phyloP scores from a whole-genome alignment of 2,888 invertebrate genomes.

The Amphipyra berbera region DNA sequence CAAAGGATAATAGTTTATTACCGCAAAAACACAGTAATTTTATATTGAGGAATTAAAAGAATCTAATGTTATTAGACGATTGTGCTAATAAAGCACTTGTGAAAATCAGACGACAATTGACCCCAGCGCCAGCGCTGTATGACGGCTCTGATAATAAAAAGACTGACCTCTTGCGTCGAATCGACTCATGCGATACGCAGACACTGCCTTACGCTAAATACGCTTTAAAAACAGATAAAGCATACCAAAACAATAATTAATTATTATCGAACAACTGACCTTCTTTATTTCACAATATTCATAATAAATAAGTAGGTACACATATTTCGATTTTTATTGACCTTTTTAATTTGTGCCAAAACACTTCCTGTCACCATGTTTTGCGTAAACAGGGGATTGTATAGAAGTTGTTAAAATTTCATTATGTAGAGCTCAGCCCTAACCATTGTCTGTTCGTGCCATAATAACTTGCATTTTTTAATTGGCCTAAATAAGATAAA shows the following conservation, averaged over 20 bases:
- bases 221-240: constrained; percentile 27
- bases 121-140: constrained; percentile 63
- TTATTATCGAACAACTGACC: constrained; percentile 20
- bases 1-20: too few relatives aligned
- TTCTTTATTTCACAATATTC: not conserved
- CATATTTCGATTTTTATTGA: too few relatives aligned
- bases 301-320: not conserved
- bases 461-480: too few relatives aligned
- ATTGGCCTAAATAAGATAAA: too few relatives aligned
- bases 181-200: constrained; percentile 39
- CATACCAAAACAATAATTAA: constrained; percentile 10
- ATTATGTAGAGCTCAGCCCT: too few relatives aligned
- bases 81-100: constrained; percentile 63
- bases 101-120: constrained; percentile 80
- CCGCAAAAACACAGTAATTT: too few relatives aligned
- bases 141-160: constrained; percentile 77
- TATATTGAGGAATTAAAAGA: too few relatives aligned
- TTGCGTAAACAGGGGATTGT: too few relatives aligned
- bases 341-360: too few relatives aligned
- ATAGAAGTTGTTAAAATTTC: too few relatives aligned
- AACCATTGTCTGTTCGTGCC: too few relatives aligned
- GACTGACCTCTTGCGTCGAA: constrained; percentile 60
- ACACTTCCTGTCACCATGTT: too few relatives aligned
- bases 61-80: constrained; percentile 27
- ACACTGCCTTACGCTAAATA: constrained; percentile 30